Base-by-base conservation (phyloP, 2,113 vertebrate species). In the Caranx melampygus region DNA sequence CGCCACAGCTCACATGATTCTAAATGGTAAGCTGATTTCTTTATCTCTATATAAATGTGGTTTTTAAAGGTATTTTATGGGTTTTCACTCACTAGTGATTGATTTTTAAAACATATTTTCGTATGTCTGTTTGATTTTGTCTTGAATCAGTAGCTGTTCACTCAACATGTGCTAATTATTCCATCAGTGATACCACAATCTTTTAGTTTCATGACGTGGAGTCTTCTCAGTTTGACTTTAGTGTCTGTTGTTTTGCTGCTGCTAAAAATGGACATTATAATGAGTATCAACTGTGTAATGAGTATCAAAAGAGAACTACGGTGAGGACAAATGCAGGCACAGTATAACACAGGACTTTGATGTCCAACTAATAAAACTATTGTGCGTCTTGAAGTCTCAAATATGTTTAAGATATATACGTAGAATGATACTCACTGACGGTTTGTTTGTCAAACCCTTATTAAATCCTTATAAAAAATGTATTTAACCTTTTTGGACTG, bases 11-110 rank as follows among this genome's bases (percentile, higher is more conserved):
- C 85, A 86, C 52, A 67, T 84, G 71, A 51, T 88, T 3, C 75
- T 84, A 26, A 87, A 63, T 8, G 89, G 88, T 93, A 91, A 92
- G 90, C n/a, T 18, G 12, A 51, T 11, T 82, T 63, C 14, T 82
- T 65, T 1, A 9, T 26, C n/a, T 21, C 44, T 26, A 35, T 66
- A 15, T 44, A 3, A 33, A 11, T 3, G 8, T 57, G 34, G 58
- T 4, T 3, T 14, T 1, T 42, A 6, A 63, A 63, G n/a, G 18
- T 47, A 11, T 68, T 70, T 63, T 54, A 21, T 61, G 34, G n/a
- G 16, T 4, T 66, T 76, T 72, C n/a, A 66, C 3, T 8, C 51
- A 31, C 44, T 42, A 16, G 1, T 33, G 14, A 1, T 61, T 3
- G 0, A 42, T 73, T 4, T 21, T 37, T 13, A 6, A 67, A 9